phyloP scores from a whole-genome alignment of 2,113 vertebrate genomes.

The Poeciliopsis occidentalis region DNA sequence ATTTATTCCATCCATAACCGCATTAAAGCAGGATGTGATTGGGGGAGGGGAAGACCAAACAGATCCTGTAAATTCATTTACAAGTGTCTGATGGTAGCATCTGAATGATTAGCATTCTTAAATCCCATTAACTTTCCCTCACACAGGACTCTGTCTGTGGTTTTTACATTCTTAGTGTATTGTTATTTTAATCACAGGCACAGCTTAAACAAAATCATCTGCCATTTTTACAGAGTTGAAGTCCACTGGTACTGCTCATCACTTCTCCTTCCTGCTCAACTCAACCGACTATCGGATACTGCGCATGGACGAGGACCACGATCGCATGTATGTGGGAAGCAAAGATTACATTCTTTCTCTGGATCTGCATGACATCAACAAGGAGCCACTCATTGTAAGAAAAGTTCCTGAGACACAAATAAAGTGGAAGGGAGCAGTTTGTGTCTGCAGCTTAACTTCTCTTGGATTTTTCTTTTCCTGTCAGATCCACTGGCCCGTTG shows the following conservation, averaged over 20 bases:
- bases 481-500: constrained; percentile 97
- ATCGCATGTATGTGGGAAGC: constrained; percentile 99
- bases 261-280: constrained; percentile 97
- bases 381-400: constrained; percentile 97
- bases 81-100: constrained; percentile 30
- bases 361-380: constrained; percentile 98
- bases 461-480: constrained; percentile 23
- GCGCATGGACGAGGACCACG: constrained; percentile 97
- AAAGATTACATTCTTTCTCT: constrained; percentile 96
- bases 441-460: constrained; percentile 30
- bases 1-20: constrained; percentile 23
- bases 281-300: constrained; percentile 96
- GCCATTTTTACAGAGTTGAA: constrained; percentile 84
- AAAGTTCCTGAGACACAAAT: constrained; percentile 1
- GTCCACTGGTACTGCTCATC: constrained; percentile 92
- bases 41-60: constrained; percentile 13
- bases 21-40: constrained; percentile 38
- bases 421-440: neutral
- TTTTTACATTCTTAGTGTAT: constrained; percentile 38
- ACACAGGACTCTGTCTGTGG: constrained; percentile 12
- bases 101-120: constrained; percentile 32
- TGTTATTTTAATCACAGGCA: constrained; percentile 25
- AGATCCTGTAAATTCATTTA: constrained; percentile 36
- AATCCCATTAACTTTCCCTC: constrained; percentile 17
- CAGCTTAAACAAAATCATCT: constrained; percentile 44